Evolutionary conservation across 2,797 vertebrate genomes (phyloP).

Genomic region (Steatocranus sp.): DNA sequence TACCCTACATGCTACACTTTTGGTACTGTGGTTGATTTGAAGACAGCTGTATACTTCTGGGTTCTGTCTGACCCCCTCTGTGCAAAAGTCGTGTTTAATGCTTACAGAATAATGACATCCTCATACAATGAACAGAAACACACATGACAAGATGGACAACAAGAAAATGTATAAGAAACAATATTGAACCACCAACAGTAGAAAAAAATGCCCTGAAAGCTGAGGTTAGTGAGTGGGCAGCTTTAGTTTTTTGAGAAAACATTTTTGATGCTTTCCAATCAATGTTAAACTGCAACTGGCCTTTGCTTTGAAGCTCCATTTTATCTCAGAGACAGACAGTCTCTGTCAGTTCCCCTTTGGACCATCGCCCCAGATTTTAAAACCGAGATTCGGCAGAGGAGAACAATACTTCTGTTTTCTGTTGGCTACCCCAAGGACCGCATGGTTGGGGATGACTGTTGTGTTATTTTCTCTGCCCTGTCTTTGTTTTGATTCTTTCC

Average conservation of each 20-base stretch:
- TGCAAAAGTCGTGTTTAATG: neutral
- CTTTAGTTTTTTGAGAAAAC: neutral
- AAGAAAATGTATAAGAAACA: neutral
- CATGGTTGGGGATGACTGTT: neutral
- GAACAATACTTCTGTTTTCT: conserved; percentile 45
- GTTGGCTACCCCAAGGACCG: conserved; percentile 15
- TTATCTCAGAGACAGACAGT: conserved; percentile 39
- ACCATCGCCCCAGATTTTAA: conserved; percentile 41
- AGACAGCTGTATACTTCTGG: neutral
- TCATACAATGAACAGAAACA: neutral
- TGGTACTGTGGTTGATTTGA: neutral
- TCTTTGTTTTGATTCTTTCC: neutral
- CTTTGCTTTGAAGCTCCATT: conserved; percentile 4
- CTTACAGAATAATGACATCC: neutral
- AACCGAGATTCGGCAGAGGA: conserved; percentile 31
- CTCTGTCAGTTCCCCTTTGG: conserved; percentile 24
- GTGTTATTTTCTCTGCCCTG: neutral
- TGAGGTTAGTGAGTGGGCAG: neutral
- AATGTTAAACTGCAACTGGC: conserved; percentile 9
- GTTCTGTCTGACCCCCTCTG: neutral
- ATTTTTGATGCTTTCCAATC: conserved; percentile 5
- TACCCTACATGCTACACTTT: neutral
- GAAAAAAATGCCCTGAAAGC: neutral
- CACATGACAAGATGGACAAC: neutral
- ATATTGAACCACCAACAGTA: neutral